Evolutionary conservation across 1,140 invertebrate species (phyloP), one percentile per base, ranked within the genome.

Genomic region (Camponotus pennsylvanicus): DNA sequence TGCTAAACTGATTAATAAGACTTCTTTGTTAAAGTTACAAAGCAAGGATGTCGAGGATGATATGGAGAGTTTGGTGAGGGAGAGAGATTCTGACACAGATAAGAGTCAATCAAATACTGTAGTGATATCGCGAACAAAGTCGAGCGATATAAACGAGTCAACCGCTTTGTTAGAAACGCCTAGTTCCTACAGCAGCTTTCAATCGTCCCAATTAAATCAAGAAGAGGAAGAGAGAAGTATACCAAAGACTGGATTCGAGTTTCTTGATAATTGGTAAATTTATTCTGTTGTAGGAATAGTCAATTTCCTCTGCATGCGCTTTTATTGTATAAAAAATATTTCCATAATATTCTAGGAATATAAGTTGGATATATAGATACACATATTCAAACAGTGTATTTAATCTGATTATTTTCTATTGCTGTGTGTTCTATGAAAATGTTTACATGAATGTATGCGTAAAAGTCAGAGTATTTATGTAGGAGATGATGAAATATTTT

Each of bases 181-280:
- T 8, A 93, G 91, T 69, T 94, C 93, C 66, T 93, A 92, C 84
- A 95, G 92, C 80, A 95, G 93, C 70, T 94, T 94, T 59, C 92
- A 95, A 71, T 93, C 93, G 15, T 92, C 93, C 1, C 91, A 93
- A 49, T 86, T 93, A 1, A 93, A 93, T 88, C 94, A 93, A 55
- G 94, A 94, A 63, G 93, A 95, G 52, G 95, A 95, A 59, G 90
- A 91, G 18, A 88, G 89, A 42, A 67, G 76, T 75, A 95, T 97
- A 88, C 97, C 97, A 93, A 97, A 97, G 95, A 97, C 97, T 86
- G 97, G 97, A 57, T 96, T 97, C 87, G 97, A 97, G 91, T 97
- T 97, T 93, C 95, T 97, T 75, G 97, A 97, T 93, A 97, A 97
- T 91, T 97, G 96, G 96, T 97, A 96, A 94, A 85, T 64, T 13